Conservation (phyloP, 2,888 invertebrate species). For the Eristalinus aeneus region DNA sequence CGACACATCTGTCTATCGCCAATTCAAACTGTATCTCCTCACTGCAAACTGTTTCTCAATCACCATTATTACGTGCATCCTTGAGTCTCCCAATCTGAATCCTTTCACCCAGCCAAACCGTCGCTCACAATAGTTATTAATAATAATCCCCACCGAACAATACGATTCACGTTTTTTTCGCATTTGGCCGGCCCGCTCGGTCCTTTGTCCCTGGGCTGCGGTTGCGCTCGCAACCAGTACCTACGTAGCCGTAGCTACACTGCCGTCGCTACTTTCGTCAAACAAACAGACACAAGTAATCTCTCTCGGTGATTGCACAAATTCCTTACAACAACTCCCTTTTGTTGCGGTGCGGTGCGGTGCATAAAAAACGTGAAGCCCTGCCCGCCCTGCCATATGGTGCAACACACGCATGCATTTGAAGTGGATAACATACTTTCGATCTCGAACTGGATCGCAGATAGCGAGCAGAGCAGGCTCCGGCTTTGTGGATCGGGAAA, state of each 20-base stretch:
- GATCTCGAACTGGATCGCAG: conserved; percentile 45
- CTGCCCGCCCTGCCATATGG: conserved; percentile 55
- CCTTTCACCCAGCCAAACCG: conserved; percentile 46
- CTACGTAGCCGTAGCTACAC: conserved; percentile 61
- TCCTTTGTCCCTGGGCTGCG: conserved; percentile 55
- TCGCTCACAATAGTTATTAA: conserved; percentile 44
- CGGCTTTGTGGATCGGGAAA: background rate
- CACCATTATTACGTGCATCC: conserved; percentile 41
- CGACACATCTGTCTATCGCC: conserved; percentile 56
- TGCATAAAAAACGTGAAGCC: conserved; percentile 4
- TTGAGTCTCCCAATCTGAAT: conserved; percentile 49
- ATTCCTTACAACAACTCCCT: conserved; percentile 43
- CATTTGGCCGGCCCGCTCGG: conserved; percentile 18
- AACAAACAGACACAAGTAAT: conserved; percentile 58
- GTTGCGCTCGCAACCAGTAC: conserved; percentile 54
- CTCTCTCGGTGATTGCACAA: conserved; percentile 67
- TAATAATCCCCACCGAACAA: conserved; percentile 60
- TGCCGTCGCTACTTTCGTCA: conserved; percentile 17
- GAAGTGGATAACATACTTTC: conserved; percentile 70
- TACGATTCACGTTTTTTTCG: conserved; percentile 53
- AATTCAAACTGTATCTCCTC: conserved; percentile 24
- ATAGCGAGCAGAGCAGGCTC: background rate
- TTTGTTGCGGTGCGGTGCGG: conserved; percentile 35
- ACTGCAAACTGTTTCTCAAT: conserved; percentile 2
- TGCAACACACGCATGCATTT: conserved; percentile 60